Evolutionary conservation across 2,888 invertebrate genomes (phyloP).

Genomic region (Gryllus longicercus): DNA sequence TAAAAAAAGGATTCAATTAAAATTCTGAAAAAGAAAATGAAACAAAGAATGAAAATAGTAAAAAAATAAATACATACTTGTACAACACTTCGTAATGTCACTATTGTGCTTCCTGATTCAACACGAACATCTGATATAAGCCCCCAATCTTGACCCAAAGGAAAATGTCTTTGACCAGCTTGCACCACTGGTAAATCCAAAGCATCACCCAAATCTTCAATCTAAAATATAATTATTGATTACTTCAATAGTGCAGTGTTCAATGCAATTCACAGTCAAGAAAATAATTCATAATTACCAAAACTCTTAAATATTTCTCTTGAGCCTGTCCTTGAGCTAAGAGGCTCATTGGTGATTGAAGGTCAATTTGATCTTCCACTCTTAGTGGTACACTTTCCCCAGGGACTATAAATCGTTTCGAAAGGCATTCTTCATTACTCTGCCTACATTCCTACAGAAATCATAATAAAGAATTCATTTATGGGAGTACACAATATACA

Average conservation of each 20-base stretch:
- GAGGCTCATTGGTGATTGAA: neutral
- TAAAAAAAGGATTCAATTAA: neutral
- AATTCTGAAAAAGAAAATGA: too few relatives aligned
- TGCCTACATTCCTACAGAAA: neutral
- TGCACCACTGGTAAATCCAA: slow-evolving; percentile 75
- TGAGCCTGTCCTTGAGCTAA: neutral
- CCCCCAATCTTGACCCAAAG: slow-evolving; percentile 74
- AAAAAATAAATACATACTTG: slow-evolving; percentile 57
- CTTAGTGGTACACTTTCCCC: neutral
- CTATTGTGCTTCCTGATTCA: slow-evolving; percentile 77
- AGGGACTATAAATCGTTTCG: neutral
- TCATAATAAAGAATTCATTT: too few relatives aligned
- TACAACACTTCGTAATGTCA: slow-evolving; percentile 82
- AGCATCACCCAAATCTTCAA: slow-evolving; percentile 45
- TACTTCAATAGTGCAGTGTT: too few relatives aligned
- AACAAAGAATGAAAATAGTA: neutral
- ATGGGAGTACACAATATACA: too few relatives aligned
- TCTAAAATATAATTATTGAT: slow-evolving; percentile 32
- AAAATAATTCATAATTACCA: neutral
- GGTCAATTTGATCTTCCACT: neutral
- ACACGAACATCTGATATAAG: slow-evolving; percentile 82
- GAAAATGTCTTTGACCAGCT: slow-evolving; percentile 85
- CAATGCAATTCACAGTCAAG: too few relatives aligned
- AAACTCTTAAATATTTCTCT: neutral
- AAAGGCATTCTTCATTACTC: neutral